Base-by-base conservation (phyloP, 1,140 invertebrate species). In the Carcinoscorpius rotundicauda region DNA sequence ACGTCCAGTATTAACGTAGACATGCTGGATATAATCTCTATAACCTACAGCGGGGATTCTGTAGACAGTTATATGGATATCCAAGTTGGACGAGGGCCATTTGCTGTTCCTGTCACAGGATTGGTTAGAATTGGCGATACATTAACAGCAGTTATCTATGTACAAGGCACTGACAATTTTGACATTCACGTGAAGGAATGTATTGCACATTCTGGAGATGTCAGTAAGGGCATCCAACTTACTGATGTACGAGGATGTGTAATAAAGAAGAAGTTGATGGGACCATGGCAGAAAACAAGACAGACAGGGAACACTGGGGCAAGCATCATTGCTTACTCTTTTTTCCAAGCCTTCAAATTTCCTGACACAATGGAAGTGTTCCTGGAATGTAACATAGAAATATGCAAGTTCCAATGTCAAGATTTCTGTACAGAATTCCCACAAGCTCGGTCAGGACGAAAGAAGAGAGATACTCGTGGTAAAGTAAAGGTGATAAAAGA, bases 321-420 rank as follows among this genome's bases (percentile, higher is more conserved):
- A 6, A 85, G 85, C 3, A 81, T 89, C 6, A 85, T 90, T 53
- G 86, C 87, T 2, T 91, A 84, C 69, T 86, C 89, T 0, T 88
- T 82, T 76, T 87, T 92, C 76, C 86, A 87, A 74, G 89, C 88
- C 0, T 91, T 92, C 75, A 91, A 91, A 77, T 92, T 92, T 76
- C 89, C 89, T 0, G 89, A 92, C 72, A 83, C 88, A 49, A 90
- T 89, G 85, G 88, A 92, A 71, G 77, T 92, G 10, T 85, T 85
- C 66, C 83, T 92, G 58, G 87, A 91, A 73, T 92, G 89, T 71
- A 88, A 90, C 66, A 84, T 91, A 0, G 87, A 91, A 71, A 76
- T 92, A 0, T 91, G 88, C 71, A 91, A 91, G 77, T 85, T 83
- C 9, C 83, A 87, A 67, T 91, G 88, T 70, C 82, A 85, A 0